Conservation (phyloP, 2,888 invertebrate genomes). For the Amblyjoppa fuscipennis region DNA sequence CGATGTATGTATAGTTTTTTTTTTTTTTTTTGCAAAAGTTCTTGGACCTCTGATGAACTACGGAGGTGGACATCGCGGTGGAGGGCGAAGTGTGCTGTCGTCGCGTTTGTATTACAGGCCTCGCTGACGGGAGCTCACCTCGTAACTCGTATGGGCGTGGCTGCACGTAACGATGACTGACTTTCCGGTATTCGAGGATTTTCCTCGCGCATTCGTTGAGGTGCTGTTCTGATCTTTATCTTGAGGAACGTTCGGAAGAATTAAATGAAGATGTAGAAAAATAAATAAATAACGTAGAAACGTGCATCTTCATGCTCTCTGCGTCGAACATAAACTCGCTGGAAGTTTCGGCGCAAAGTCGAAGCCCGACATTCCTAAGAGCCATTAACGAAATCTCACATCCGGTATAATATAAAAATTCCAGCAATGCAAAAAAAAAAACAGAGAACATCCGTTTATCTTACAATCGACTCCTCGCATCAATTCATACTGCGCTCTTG, state of each 20-base stretch:
- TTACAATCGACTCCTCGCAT: not conserved
- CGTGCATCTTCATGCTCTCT: no score
- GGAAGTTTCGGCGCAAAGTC: no score
- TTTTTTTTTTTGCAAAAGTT: not conserved
- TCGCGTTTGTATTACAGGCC: constrained; percentile 61
- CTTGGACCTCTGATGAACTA: not conserved
- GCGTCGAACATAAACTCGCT: no score
- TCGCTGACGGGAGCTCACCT: constrained; percentile 56
- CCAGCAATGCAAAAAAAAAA: not conserved
- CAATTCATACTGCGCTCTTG: no score
- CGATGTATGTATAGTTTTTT: not conserved
- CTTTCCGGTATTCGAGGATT: constrained; percentile 18
- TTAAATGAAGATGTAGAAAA: no score
- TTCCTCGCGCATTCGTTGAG: not conserved
- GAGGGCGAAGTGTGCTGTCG: constrained; percentile 51
- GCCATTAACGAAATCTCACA: no score
- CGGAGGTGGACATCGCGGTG: not conserved
- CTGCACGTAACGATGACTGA: constrained; percentile 57
- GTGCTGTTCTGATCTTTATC: not conserved
- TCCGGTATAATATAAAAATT: no score
- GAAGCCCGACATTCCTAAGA: no score
- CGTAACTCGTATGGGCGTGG: constrained; percentile 65
- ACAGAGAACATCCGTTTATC: not conserved
- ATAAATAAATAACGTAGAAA: no score
- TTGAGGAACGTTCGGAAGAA: not conserved